A percentile compares a stretch with the other conserved stretches of the same genome.
Evolutionary conservation across 2,888 invertebrate genomes (phyloP).

Genomic region (Coelinius sp.): DNA sequence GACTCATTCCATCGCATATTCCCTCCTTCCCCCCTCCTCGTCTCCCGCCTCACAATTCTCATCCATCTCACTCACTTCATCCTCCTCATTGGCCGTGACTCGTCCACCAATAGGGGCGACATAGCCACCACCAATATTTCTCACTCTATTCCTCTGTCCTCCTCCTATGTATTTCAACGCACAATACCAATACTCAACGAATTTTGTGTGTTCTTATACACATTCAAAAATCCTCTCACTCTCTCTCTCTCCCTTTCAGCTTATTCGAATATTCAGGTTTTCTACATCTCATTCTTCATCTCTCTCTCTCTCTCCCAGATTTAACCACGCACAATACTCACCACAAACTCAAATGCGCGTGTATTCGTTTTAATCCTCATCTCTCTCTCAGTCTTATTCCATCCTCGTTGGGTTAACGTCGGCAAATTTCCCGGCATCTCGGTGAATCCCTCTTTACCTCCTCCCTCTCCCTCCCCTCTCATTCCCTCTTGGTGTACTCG

Average conservation of each 20-base stretch:
- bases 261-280: constrained; percentile 1
- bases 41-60: constrained; percentile 40
- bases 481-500: constrained; percentile 42
- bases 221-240: not conserved
- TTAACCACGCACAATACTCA: constrained; percentile 24
- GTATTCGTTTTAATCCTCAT: not conserved
- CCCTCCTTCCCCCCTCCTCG: constrained; percentile 40
- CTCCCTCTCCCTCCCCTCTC: constrained; percentile 42
- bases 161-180: constrained; percentile 6
- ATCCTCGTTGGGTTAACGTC: constrained; percentile 62
- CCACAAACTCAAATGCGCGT: not conserved
- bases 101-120: constrained; percentile 39
- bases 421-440: constrained; percentile 62
- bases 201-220: not conserved
- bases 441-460: constrained; percentile 48
- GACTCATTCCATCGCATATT: too few relatives aligned
- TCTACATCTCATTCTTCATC: not conserved
- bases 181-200: constrained; percentile 10
- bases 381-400: constrained; percentile 41
- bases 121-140: constrained; percentile 16
- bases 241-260: not conserved
- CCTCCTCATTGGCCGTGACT: constrained; percentile 44
- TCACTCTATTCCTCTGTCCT: constrained; percentile 23
- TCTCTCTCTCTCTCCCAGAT: constrained; percentile 6
- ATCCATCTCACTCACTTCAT: constrained; percentile 30